phyloP scores from a whole-genome alignment of 2,113 vertebrate species.

The Nothocercus julius region DNA sequence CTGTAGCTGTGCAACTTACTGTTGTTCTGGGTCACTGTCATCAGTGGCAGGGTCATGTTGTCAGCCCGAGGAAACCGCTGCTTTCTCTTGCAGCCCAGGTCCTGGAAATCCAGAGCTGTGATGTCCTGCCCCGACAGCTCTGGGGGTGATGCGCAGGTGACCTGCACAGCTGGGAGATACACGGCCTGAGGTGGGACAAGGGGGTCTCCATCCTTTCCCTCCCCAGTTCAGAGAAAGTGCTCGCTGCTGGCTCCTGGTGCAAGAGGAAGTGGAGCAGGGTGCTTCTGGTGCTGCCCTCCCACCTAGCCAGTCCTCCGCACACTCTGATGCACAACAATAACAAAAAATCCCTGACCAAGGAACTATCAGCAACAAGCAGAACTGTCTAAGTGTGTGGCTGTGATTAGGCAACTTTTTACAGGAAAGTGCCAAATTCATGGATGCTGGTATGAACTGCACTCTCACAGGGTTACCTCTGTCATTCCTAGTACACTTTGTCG shows the following conservation, averaged over 20 bases:
- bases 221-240: neutral
- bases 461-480: neutral
- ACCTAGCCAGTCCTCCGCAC: accelerated
- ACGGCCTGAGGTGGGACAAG: neutral
- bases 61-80: neutral
- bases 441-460: neutral
- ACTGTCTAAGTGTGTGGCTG: neutral
- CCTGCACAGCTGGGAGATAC: constrained; percentile 48
- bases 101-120: neutral
- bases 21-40: neutral
- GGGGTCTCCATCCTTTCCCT: neutral
- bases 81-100: constrained; percentile 33
- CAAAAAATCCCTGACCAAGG: neutral
- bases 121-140: neutral
- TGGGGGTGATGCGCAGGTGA: neutral
- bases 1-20: constrained; percentile 44
- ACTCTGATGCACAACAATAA: neutral
- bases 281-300: neutral
- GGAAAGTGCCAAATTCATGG: neutral
- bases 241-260: neutral
- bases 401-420: neutral
- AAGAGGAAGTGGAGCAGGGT: accelerated
- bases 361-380: neutral
- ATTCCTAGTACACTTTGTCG: neutral
- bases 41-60: neutral